A percentile compares a stretch with the other conserved stretches of the same genome.
Evolutionary conservation across 2,888 invertebrate species (phyloP).

Genomic region (Epinotia nisella): DNA sequence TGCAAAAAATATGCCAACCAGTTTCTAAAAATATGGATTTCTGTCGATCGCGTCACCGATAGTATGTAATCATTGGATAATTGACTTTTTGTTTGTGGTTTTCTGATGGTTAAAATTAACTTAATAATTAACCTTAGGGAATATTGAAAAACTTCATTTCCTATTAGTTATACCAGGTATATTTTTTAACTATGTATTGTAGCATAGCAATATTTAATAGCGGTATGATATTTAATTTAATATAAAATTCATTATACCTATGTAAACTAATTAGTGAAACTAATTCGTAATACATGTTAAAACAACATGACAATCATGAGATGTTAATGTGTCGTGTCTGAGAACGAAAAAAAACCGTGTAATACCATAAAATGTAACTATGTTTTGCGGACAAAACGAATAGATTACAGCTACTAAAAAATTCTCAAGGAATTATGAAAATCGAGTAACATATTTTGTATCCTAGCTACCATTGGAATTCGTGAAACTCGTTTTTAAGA

Average conservation of each 20-base stretch:
- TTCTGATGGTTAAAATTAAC: not conserved
- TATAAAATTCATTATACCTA: too few species aligned
- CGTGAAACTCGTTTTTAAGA: slow-evolving; percentile 33
- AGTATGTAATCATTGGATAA: slow-evolving; percentile 1
- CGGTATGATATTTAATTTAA: not conserved
- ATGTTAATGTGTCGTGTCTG: too few species aligned
- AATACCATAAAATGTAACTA: too few species aligned
- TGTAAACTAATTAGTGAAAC: not conserved
- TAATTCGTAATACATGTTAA: not conserved
- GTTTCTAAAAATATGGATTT: slow-evolving; percentile 34
- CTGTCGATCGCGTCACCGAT: slow-evolving; percentile 13
- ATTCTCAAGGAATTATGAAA: slow-evolving; percentile 11
- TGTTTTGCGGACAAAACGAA: too few species aligned
- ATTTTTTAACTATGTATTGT: not conserved
- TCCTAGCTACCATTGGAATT: slow-evolving; percentile 28
- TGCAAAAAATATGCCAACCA: slow-evolving; percentile 9
- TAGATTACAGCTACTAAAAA: not conserved
- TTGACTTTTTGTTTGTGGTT: not conserved
- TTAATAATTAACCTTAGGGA: not conserved
- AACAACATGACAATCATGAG: too few species aligned
- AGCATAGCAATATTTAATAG: not conserved
- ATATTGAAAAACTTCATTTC: not conserved
- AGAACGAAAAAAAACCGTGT: too few species aligned
- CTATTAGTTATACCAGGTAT: not conserved
- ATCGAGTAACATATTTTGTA: slow-evolving; percentile 7